phyloP scores from a whole-genome alignment of 1,140 invertebrate species.

The Drosophila nigrodunni region DNA sequence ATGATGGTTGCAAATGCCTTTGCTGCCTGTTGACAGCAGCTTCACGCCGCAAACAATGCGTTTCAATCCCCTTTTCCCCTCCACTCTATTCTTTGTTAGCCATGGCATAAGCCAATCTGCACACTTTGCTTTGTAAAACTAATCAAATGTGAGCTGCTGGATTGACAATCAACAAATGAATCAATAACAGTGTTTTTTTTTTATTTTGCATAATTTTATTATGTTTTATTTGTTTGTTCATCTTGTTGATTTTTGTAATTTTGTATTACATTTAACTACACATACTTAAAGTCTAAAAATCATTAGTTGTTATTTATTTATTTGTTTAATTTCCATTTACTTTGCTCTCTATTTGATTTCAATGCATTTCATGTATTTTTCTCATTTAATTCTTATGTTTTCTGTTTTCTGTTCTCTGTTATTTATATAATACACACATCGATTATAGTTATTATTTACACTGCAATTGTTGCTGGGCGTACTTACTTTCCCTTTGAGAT shows the following conservation, averaged over 20 bases:
- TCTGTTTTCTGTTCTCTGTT: slow-evolving; percentile 31
- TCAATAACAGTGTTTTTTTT: slow-evolving; percentile 19
- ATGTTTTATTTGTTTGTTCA: slow-evolving; percentile 71
- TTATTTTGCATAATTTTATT: slow-evolving; percentile 79
- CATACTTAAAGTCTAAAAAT: slow-evolving; percentile 70
- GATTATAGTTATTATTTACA: slow-evolving; percentile 52
- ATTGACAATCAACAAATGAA: slow-evolving; percentile 4
- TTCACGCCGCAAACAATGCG: slow-evolving; percentile 38
- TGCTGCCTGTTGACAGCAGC: slow-evolving; percentile 43
- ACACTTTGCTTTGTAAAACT: slow-evolving; percentile 41
- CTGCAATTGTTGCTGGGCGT: slow-evolving; percentile 22
- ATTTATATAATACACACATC: slow-evolving; percentile 44
- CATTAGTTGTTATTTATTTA: slow-evolving; percentile 42
- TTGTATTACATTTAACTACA: slow-evolving; percentile 80
- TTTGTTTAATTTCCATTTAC: slow-evolving; percentile 41
- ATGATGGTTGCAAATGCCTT: slow-evolving; percentile 17
- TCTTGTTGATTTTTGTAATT: slow-evolving; percentile 65
- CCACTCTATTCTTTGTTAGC: slow-evolving; percentile 23
- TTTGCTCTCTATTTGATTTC: slow-evolving; percentile 2
- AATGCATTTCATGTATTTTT: slow-evolving; percentile 32
- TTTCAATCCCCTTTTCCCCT: not conserved
- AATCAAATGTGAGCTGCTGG: slow-evolving; percentile 35
- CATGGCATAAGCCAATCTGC: slow-evolving; percentile 40
- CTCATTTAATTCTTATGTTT: slow-evolving; percentile 26
- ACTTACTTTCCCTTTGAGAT: slow-evolving; percentile 20